These are phyloP conservation scores for Cercopithecus petaurista DNA, from an alignment of 2,797 vertebrate genomes.

Conservation along the genomic window DNA sequence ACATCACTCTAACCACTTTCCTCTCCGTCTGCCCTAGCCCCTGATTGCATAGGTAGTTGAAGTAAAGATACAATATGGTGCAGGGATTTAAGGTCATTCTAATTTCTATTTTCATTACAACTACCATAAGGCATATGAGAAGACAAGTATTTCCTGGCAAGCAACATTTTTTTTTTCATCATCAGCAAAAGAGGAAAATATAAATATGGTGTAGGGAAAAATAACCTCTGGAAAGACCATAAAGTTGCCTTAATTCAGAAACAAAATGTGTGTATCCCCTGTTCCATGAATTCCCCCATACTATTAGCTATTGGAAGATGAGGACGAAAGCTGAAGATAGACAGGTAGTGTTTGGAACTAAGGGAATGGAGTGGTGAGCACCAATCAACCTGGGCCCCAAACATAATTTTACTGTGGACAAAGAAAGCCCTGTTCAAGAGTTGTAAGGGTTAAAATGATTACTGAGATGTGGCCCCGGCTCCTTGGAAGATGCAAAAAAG, in stretches of 20 bases:
- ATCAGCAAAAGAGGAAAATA: conserved; percentile 23
- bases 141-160: conserved; percentile 23
- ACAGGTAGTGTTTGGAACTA: background rate
- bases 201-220: background rate
- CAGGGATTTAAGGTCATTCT: conserved; percentile 28
- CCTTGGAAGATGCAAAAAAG: background rate
- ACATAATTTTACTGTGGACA: background rate
- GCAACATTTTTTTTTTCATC: background rate
- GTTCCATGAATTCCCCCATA: background rate
- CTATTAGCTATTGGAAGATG: background rate
- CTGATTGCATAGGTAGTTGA: background rate
- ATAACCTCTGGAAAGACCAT: background rate
- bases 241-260: background rate
- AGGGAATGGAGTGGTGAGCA: background rate
- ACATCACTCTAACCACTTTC: background rate
- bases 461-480: background rate
- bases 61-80: background rate
- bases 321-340: background rate
- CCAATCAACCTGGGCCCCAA: background rate
- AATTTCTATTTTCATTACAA: conserved; percentile 7
- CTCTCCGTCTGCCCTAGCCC: background rate
- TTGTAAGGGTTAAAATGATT: background rate
- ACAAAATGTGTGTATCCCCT: background rate
- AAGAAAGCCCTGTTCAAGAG: background rate
- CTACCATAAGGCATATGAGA: background rate